Conservation (phyloP, 2,113 vertebrate genomes). For the Ardeotis arabs region DNA sequence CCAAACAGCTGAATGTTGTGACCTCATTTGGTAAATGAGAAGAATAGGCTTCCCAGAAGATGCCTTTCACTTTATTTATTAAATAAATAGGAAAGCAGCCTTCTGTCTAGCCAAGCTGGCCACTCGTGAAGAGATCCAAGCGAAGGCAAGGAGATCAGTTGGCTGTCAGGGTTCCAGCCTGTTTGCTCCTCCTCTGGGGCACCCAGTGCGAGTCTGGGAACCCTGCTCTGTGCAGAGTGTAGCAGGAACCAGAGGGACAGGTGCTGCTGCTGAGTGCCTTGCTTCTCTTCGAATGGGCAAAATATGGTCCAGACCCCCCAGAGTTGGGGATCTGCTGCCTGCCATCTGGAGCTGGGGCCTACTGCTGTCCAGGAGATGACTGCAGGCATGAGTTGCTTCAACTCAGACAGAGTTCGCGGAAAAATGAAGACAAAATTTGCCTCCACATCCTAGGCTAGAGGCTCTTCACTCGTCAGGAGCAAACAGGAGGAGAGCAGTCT, state of each 20-base stretch:
- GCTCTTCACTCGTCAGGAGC: not conserved
- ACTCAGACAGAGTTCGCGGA: not conserved
- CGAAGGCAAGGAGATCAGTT: not conserved
- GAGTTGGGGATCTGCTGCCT: not conserved
- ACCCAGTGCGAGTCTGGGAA: rapidly evolving
- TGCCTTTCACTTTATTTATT: not conserved
- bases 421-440: not conserved
- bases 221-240: not conserved
- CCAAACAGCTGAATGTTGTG: not conserved
- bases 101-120: constrained; percentile 4
- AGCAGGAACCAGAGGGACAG: not conserved
- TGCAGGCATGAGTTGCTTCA: not conserved
- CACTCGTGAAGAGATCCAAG: not conserved
- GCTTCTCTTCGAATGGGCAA: not conserved
- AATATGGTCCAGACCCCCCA: not conserved
- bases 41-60: not conserved
- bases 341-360: not conserved
- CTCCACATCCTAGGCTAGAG: rapidly evolving
- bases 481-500: not conserved
- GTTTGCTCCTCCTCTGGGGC: not conserved
- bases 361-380: not conserved
- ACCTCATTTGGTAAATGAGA: not conserved
- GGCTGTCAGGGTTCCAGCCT: not conserved
- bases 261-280: not conserved
- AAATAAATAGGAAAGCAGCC: not conserved